Percentiles rank a stretch among this genome's conserved stretches.
These are phyloP conservation scores for Calephelis perditalis DNA, from an alignment of 2,888 invertebrate genomes.

Conservation along the genomic window DNA sequence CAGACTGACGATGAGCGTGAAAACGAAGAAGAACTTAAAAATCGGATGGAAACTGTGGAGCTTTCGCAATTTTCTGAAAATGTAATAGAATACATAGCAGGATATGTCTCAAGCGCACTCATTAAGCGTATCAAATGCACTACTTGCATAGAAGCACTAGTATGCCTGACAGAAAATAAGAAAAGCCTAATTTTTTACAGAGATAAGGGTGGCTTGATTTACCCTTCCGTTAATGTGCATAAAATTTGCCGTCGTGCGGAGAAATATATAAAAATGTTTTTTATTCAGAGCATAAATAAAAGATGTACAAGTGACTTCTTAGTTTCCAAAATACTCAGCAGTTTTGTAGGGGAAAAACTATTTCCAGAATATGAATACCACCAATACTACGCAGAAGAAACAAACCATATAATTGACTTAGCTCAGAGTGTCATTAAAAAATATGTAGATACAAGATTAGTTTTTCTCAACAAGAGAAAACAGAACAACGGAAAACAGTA, in stretches of 20 bases:
- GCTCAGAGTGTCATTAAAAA: neutral
- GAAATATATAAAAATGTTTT: neutral
- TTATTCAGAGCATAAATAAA: neutral
- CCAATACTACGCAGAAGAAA: neutral
- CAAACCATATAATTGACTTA: neutral
- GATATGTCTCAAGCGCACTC: neutral
- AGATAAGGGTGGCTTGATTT: slow-evolving; percentile 5
- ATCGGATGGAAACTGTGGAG: slow-evolving; percentile 2
- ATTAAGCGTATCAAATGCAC: slow-evolving; percentile 1
- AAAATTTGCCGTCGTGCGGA: slow-evolving; percentile 5
- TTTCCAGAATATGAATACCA: neutral
- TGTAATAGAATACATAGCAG: slow-evolving; percentile 1
- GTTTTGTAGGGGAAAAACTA: slow-evolving; percentile 3
- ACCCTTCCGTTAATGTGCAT: neutral
- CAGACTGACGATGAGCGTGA: neutral
- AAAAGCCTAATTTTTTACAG: neutral
- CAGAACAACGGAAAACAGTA: neutral
- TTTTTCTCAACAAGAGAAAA: neutral
- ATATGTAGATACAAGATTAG: neutral
- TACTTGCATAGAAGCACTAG: slow-evolving; percentile 1
- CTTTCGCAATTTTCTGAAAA: slow-evolving; percentile 3
- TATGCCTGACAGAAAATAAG: slow-evolving; percentile 2
- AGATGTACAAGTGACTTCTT: slow-evolving; percentile 9
- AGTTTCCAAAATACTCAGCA: neutral
- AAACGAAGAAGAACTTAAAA: neutral